phyloP scores from a whole-genome alignment of 2,797 vertebrate species.

The Aeoliscus strigatus region DNA sequence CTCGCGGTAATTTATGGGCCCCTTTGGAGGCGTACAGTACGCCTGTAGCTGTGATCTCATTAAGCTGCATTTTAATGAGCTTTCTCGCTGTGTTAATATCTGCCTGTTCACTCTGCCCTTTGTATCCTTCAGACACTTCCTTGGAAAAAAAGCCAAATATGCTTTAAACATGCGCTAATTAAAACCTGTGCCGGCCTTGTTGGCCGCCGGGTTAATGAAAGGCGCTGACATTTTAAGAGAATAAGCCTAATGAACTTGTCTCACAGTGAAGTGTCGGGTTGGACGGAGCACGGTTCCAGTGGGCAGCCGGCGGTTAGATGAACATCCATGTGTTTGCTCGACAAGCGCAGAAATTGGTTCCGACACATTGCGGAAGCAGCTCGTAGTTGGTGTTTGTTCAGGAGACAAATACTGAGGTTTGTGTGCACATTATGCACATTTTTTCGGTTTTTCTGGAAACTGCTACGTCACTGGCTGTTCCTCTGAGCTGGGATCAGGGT shows the following conservation, averaged over 20 bases:
- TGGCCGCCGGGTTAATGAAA: conserved; percentile 46
- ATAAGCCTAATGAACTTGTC: conserved; percentile 31
- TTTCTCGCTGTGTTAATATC: conserved; percentile 36
- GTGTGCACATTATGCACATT: too few species aligned
- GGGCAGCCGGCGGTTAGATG: too few species aligned
- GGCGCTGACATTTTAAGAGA: conserved; percentile 42
- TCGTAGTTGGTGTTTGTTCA: conserved; percentile 7
- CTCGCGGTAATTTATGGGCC: conserved; percentile 10
- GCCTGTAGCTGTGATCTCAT: conserved; percentile 44
- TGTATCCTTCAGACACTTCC: conserved; percentile 39
- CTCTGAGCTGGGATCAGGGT: too few species aligned
- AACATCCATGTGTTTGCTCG: conserved; percentile 11
- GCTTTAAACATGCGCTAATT: conserved; percentile 45
- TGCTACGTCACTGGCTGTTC: background rate
- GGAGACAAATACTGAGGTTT: conserved; percentile 18
- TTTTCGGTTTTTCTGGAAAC: too few species aligned
- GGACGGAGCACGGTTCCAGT: too few species aligned
- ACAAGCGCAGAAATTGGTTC: conserved; percentile 23
- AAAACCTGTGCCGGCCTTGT: conserved; percentile 26
- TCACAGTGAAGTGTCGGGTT: conserved; percentile 16
- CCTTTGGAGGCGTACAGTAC: conserved; percentile 7
- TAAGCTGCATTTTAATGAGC: conserved; percentile 59
- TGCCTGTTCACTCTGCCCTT: conserved; percentile 32
- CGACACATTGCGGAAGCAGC: conserved; percentile 9
- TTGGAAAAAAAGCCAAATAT: conserved; percentile 44